Percentiles rank a stretch among this genome's conserved stretches.
Conservation (phyloP, 2,888 invertebrate genomes). For the Synanthedon vespiformis region DNA sequence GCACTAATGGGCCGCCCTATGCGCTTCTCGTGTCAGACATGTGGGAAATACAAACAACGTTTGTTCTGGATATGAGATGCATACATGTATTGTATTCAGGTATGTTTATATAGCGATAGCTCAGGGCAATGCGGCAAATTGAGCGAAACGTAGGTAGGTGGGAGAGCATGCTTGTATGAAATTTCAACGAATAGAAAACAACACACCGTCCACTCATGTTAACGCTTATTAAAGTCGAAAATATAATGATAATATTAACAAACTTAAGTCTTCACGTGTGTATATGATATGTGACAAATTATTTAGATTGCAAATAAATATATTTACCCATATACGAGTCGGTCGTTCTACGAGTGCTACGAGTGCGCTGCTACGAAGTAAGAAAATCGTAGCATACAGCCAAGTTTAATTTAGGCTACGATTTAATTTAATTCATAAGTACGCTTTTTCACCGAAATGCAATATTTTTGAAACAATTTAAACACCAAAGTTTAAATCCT, state of each 20-base stretch:
- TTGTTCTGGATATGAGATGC: conserved; percentile 5
- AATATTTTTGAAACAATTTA: too few species aligned
- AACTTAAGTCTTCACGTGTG: not conserved
- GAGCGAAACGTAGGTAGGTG: conserved; percentile 16
- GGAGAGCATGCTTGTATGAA: conserved; percentile 7
- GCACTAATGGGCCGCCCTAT: not conserved
- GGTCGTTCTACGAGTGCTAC: too few species aligned
- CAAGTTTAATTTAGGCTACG: too few species aligned
- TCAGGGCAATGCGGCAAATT: conserved; percentile 20
- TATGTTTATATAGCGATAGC: conserved; percentile 6
- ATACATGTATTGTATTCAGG: not conserved
- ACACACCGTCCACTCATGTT: not conserved
- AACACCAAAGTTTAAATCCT: too few species aligned
- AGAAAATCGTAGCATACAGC: too few species aligned
- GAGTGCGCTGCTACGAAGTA: too few species aligned
- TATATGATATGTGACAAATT: too few species aligned
- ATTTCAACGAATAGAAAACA: not conserved
- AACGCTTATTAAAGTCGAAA: not conserved
- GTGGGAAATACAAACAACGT: conserved; percentile 5
- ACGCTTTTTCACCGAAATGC: too few species aligned
- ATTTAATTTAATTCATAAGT: too few species aligned
- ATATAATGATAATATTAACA: not conserved
- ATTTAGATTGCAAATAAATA: too few species aligned
- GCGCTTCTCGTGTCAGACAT: conserved; percentile 3
- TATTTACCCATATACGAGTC: too few species aligned